A percentile compares a stretch with the other conserved stretches of the same genome.
phyloP scores from a whole-genome alignment of 1,140 invertebrate species.

The Asbolus verrucosus region DNA sequence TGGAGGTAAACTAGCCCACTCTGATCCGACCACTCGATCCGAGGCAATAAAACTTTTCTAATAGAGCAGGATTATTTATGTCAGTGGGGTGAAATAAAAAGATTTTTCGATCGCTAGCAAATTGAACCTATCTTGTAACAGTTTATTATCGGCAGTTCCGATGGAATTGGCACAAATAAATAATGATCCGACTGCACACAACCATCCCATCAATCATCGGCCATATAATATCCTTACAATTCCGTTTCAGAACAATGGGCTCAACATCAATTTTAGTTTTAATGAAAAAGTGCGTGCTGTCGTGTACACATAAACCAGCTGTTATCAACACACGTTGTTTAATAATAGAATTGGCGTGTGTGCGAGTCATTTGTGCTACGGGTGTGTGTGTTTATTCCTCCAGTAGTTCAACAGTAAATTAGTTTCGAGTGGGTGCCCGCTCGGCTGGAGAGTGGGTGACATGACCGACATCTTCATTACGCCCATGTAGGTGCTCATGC shows the following conservation, averaged over 20 bases:
- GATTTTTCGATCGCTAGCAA: not conserved
- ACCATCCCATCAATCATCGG: too few species aligned
- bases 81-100: not conserved
- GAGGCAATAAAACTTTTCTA: not conserved
- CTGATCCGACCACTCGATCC: not conserved
- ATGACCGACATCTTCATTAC: slow-evolving; percentile 35
- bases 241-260: not conserved
- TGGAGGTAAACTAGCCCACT: not conserved
- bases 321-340: slow-evolving; percentile 3
- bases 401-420: slow-evolving; percentile 33
- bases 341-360: slow-evolving; percentile 34
- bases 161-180: too few species aligned
- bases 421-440: slow-evolving; percentile 31
- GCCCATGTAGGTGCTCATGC: not conserved
- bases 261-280: not conserved
- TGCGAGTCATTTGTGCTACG: slow-evolving; percentile 5
- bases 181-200: too few species aligned
- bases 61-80: not conserved
- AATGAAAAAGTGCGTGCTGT: not conserved
- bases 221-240: too few species aligned
- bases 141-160: too few species aligned
- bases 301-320: not conserved
- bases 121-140: not conserved
- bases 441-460: slow-evolving; percentile 20
- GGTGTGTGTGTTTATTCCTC: not conserved